A percentile compares a stretch with the other conserved stretches of the same genome.
phyloP scores from a whole-genome alignment of 2,797 vertebrate species.

The Periparus ater region DNA sequence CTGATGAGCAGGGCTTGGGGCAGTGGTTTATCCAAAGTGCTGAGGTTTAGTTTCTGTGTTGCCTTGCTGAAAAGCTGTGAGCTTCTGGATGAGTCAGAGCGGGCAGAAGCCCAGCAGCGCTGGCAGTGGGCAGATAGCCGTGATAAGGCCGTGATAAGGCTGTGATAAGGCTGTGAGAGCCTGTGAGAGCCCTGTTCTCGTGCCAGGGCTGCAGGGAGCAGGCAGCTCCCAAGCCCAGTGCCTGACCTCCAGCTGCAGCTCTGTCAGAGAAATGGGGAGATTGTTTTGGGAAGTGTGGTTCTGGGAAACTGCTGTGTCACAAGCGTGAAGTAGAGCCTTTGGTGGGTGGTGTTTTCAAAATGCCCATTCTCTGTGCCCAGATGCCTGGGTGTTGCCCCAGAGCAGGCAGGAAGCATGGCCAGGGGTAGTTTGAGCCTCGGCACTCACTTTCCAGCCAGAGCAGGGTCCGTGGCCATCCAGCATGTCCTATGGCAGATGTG shows the following conservation, averaged over 20 bases:
- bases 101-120: neutral
- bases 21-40: neutral
- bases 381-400: neutral
- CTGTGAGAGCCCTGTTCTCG: accelerated
- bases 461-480: neutral
- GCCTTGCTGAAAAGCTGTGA: neutral
- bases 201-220: neutral
- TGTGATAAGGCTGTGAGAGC: neutral
- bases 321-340: neutral
- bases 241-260: neutral
- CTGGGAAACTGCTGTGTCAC: slow-evolving; percentile 23
- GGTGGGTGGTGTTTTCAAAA: neutral
- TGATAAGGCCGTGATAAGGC: neutral
- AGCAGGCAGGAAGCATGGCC: neutral
- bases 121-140: neutral
- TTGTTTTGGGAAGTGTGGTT: neutral
- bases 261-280: neutral
- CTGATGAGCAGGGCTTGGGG: neutral
- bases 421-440: neutral
- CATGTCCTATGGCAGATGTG: accelerated
- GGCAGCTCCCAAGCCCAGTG: neutral
- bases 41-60: slow-evolving; percentile 2
- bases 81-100: slow-evolving; percentile 18
- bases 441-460: accelerated
- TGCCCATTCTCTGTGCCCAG: neutral